Evolutionary conservation across 2,888 invertebrate species (phyloP).

Genomic region (Imbricaverruca yamaguchii): DNA sequence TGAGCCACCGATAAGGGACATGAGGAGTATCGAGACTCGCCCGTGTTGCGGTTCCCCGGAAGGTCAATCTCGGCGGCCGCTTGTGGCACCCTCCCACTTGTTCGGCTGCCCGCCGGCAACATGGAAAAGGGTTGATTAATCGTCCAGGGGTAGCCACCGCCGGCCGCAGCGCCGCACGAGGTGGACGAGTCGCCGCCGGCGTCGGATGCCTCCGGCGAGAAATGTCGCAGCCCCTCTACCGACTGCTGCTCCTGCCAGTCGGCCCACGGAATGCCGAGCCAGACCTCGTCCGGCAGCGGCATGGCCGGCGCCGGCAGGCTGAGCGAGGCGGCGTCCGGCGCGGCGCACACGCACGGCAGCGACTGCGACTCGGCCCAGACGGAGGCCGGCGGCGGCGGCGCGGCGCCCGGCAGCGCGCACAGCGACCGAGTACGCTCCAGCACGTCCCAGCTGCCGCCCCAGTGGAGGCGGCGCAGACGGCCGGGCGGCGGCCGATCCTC

Average conservation of each 20-base stretch:
- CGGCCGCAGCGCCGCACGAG: neutral
- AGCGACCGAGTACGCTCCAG: neutral
- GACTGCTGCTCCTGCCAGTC: neutral
- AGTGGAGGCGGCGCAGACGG: conserved; percentile 1
- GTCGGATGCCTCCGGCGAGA: neutral
- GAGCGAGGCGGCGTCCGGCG: neutral
- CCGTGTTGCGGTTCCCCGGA: neutral
- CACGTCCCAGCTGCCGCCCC: conserved; percentile 11
- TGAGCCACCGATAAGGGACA: neutral
- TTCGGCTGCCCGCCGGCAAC: neutral
- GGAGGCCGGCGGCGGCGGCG: neutral
- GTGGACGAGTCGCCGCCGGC: neutral
- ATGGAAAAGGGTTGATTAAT: too few species aligned
- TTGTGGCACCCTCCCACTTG: neutral
- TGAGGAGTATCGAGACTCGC: neutral
- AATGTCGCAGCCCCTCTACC: neutral
- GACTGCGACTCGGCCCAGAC: conserved; percentile 7
- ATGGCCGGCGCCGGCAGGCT: neutral
- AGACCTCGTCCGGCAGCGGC: conserved; percentile 17
- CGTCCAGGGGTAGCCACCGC: neutral
- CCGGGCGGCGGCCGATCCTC: conserved; percentile 8
- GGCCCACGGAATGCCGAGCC: conserved; percentile 6
- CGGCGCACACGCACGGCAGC: neutral
- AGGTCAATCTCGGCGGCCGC: neutral
- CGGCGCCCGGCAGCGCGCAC: conserved; percentile 1